Evolutionary conservation across 2,113 vertebrate genomes (phyloP), one percentile per base, ranked within the genome.

Genomic region (Cygnus atratus): DNA sequence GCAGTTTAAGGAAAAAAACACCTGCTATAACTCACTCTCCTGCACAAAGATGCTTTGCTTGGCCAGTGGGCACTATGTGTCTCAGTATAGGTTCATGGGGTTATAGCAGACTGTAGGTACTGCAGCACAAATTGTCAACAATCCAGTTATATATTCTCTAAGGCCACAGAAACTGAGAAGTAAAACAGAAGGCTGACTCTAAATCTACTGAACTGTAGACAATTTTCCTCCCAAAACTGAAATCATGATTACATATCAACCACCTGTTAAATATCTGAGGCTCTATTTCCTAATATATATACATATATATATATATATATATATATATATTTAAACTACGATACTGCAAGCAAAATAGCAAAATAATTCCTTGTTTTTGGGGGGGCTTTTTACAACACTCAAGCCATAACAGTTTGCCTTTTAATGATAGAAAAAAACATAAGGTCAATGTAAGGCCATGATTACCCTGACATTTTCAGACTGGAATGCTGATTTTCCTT

Each of bases 21-120:
- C 25, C 3, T 59, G 5, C 13, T n/a, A 13, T 29, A 52, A 18
- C 13, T 43, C 66, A 59, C 1, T 35, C 28, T 94, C 19, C 31
- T 71, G 22, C n/a, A 31, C 71, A 66, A 48, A 74, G 31, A 55
- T 73, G 11, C 16, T 87, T 84, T 48, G 22, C 19, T 77, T 59
- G 84, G 31, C 35, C 46, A 11, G 43, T 9, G 6, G 14, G 20
- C n/a, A 52, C 21, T 1, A 1, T 8, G 8, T 3, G 8, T 35
- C 25, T 83, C n/a, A 7, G 13, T 2, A 1, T 13, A 31, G 9
- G n/a, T 39, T 16, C 19, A 16, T 1, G 0, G 18, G 5, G 19
- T 66, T 24, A 81, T 6, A 44, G n/a, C 0, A 0, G 48, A 25
- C 46, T 54, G 31, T 25, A 58, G 18, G 37, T 62, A 66, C 8